Base-by-base conservation (phyloP, 2,888 invertebrate species). In the Plagodis pulveraria region DNA sequence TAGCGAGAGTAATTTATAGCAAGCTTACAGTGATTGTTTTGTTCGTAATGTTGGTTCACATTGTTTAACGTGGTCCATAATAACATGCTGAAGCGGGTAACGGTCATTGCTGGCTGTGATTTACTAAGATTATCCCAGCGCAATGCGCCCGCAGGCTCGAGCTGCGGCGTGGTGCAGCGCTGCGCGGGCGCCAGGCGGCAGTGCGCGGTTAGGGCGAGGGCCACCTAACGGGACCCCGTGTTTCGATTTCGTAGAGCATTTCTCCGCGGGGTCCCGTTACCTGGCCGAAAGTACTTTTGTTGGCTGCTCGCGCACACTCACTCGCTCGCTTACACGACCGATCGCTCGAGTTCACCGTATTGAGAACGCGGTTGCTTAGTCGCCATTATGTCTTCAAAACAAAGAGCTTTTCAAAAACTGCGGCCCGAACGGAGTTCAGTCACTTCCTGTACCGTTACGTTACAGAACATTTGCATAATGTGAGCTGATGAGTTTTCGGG, bases 231-330 rank as follows among this genome's bases (percentile, higher is more conserved):
- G 92, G 85, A 88, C 84, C 76, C 80, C 89, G 83, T 93, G 92
- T 93, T 93, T 93, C 93, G 93, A 88, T 93, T 93, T 93, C 93
- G 90, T 93, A 92, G 91, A 91, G 89, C 92, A 93, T 93, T 93
- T 93, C 93, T 92, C 93, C 86, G 82, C 72, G 69, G 67, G 64
- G 81, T 93, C 86, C 93, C 93, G 93, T 93, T 93, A 93, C 81
- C 80, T 84, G 89, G 79, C 86, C 89, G 91, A 91, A 91, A 91
- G 91, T 88, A 91, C 90, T 91, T 89, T 89, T 89, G 89, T 88
- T 85, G 80, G 79, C 72, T 74, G 82, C 83, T 76, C 80, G 80
- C 76, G 72, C 76, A 71, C 74, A 65, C 74, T 76, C 81, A 76
- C 80, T 76, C 74, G 70, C 74, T 76, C 58, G 58, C 62, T 61